Evolutionary conservation across 1,140 invertebrate species (phyloP), one percentile per base, ranked within the genome.

Genomic region (Drosophila bifasciata): DNA sequence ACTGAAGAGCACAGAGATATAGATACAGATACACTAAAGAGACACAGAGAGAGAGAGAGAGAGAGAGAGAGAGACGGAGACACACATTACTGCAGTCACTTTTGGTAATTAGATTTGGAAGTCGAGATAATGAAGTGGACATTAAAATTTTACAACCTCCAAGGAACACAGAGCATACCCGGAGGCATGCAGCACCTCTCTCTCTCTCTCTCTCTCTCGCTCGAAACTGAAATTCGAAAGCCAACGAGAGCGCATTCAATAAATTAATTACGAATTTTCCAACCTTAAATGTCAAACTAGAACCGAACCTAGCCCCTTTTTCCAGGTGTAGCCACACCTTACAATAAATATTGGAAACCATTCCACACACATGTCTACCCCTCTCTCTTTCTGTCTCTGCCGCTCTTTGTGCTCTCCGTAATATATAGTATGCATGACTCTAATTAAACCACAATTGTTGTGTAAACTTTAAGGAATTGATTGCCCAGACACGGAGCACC

Each of bases 61-160:
- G 25, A 9, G 1, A 0, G 25, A 15, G 16, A 36, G 45, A 55
- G 23, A 44, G 39, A 45, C 51, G 45, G 28, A 39, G 17, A 58
- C 32, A 52, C 64, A 58, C 62, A 58, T 51, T 41, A 50, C 46
- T 76, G 76, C 81, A 86, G 68, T 80, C 83, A 88, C 81, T 88
- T 81, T 81, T 74, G 75, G 75, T 88, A 88, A 88, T 88, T 88
- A 83, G 83, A 88, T 88, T 89, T 72, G 88, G 64, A 61, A 88
- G 56, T 73, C 58, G 25, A 73, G 83, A 88, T 88, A 88, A 76
- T 83, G 49, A 76, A 88, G 51, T 86, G 66, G 58, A 76, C 83
- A 88, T 89, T 88, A 88, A 88, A 88, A 83, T 88, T 88, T 88
- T 88, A 88, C 78, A 88, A 69, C 83, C 83, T 48, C 77, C 57